These are phyloP conservation scores for Napeogenes inachia DNA, from an alignment of 2,888 invertebrate species.

Conservation along the genomic window DNA sequence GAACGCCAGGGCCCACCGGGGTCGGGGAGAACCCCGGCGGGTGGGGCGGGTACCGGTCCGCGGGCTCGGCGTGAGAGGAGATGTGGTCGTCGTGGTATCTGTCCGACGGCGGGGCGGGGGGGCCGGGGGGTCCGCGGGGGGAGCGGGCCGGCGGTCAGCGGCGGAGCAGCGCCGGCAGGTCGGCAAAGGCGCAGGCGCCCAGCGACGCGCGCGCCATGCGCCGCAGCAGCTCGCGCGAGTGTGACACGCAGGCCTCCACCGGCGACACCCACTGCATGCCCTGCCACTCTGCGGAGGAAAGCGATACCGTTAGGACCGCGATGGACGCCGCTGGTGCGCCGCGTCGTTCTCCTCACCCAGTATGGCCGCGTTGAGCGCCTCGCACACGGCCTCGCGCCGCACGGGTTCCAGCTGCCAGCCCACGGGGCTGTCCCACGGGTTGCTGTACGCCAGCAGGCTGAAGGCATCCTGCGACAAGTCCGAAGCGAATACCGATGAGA, in stretches of 20 bases:
- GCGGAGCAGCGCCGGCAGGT: slow-evolving; percentile 88
- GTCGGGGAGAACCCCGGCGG: not conserved
- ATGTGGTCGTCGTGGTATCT: slow-evolving; percentile 3
- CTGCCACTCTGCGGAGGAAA: slow-evolving; percentile 84
- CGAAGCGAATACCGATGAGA: too few relatives aligned
- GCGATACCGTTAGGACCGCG: not conserved
- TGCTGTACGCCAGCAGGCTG: slow-evolving; percentile 97
- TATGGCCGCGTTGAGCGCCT: slow-evolving; percentile 97
- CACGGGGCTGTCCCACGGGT: slow-evolving; percentile 98
- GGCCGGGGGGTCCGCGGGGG: slow-evolving; percentile 28
- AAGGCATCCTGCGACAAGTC: slow-evolving; percentile 89
- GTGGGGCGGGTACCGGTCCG: not conserved
- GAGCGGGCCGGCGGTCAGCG: slow-evolving; percentile 80
- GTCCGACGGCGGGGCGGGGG: slow-evolving; percentile 16
- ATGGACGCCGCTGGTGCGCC: not conserved
- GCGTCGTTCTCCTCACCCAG: slow-evolving; percentile 81
- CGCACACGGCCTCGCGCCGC: slow-evolving; percentile 95
- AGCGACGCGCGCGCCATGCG: slow-evolving; percentile 93
- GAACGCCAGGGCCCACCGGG: too few relatives aligned
- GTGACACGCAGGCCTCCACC: slow-evolving; percentile 93
- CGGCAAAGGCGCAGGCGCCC: slow-evolving; percentile 96
- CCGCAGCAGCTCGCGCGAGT: slow-evolving; percentile 91
- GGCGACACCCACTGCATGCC: slow-evolving; percentile 94
- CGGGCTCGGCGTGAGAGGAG: not conserved
- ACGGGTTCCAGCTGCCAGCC: slow-evolving; percentile 97